Conservation (phyloP, 2,113 vertebrate genomes). For the Onychostoma macrolepis region DNA sequence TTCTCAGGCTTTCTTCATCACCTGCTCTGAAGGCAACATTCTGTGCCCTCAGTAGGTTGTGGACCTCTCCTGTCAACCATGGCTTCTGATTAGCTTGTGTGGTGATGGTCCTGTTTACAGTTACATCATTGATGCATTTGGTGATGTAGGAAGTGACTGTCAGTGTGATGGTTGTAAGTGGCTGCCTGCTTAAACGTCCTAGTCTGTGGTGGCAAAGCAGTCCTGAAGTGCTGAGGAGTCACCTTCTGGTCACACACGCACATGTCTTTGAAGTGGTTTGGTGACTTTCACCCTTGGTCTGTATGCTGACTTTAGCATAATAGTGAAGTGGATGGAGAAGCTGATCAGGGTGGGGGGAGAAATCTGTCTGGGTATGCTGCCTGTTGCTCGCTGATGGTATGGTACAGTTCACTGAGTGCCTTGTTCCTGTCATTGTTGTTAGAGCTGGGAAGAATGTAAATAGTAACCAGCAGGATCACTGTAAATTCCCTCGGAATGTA, state of each 20-base stretch:
- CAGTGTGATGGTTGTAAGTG: not conserved
- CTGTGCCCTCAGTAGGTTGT: not conserved
- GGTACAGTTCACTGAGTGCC: conserved; percentile 37
- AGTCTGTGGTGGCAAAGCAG: no score
- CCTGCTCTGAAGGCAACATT: not conserved
- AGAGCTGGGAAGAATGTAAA: conserved; percentile 36
- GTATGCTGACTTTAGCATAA: no score
- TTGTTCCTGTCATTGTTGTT: conserved; percentile 26
- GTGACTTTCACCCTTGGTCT: not conserved
- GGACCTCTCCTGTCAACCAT: not conserved
- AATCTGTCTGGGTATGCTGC: conserved; percentile 42
- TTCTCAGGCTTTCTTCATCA: no score
- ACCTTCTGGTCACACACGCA: not conserved
- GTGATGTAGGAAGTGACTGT: not conserved
- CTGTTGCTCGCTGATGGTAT: conserved; percentile 42
- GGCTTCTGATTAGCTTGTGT: not conserved
- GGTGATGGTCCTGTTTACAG: not conserved
- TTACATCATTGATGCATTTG: not conserved
- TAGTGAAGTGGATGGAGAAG: no score
- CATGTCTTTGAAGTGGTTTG: not conserved
- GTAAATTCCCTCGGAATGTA: conserved; percentile 44
- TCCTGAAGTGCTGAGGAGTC: not conserved
- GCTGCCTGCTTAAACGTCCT: not conserved
- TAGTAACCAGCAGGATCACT: conserved; percentile 17
- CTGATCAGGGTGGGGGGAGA: not conserved